phyloP scores from a whole-genome alignment of 53 echinoderm and acorn worm species.

The Holothuria leucospilota region DNA sequence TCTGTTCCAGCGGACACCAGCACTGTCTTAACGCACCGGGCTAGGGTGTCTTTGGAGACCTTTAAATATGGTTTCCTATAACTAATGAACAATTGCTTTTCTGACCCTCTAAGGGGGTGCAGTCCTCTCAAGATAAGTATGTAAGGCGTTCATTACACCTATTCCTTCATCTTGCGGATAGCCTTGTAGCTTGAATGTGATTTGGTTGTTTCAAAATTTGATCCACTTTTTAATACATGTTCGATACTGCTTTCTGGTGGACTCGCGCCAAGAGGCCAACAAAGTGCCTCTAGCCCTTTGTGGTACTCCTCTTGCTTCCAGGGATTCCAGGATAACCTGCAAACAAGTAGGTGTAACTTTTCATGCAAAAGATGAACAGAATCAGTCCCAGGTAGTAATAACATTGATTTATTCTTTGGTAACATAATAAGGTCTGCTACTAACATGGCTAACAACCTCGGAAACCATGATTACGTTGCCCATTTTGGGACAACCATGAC shows the following conservation, averaged over 20 bases:
- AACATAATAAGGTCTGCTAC: background rate
- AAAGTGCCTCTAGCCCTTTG: slow-evolving; percentile 2
- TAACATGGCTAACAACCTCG: background rate
- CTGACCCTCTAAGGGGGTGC: too few species aligned
- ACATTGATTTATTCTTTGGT: too few species aligned
- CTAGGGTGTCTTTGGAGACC: too few species aligned
- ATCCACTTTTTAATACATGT: too few species aligned
- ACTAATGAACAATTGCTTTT: too few species aligned
- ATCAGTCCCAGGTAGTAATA: background rate
- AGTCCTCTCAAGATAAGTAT: slow-evolving; percentile 46
- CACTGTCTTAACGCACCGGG: too few species aligned
- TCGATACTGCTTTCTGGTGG: background rate
- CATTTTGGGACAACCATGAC: background rate
- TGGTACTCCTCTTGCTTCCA: slow-evolving; percentile 10
- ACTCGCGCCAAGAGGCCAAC: slow-evolving; percentile 8
- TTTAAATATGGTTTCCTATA: too few species aligned
- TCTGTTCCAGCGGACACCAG: too few species aligned
- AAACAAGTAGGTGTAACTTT: background rate
- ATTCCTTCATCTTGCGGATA: slow-evolving; percentile 45
- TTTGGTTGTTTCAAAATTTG: slow-evolving; percentile 17
- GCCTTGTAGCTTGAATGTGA: slow-evolving; percentile 28
- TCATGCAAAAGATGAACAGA: background rate
- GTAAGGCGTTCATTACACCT: slow-evolving; percentile 22
- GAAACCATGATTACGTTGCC: background rate
- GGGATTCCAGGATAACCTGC: too few species aligned